phyloP scores from a whole-genome alignment of 1,140 invertebrate genomes.

The Ceratitis capitata region DNA sequence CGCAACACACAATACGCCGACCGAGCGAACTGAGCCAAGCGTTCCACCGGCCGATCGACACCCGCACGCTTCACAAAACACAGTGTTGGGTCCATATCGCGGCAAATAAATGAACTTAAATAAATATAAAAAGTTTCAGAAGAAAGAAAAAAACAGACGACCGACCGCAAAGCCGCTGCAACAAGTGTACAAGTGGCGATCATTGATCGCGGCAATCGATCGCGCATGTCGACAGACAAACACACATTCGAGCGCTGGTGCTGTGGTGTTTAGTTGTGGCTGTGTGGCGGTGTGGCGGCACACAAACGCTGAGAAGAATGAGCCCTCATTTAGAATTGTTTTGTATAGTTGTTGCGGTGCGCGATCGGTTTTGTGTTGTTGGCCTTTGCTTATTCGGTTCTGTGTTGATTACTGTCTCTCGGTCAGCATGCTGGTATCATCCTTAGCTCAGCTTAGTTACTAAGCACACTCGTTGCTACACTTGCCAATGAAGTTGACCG shows the following conservation, averaged over 20 bases:
- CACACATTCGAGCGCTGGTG: neutral
- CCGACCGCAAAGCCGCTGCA: slow-evolving; percentile 62
- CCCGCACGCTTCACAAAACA: neutral
- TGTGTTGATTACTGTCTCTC: neutral
- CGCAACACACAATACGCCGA: neutral
- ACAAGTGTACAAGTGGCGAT: slow-evolving; percentile 64
- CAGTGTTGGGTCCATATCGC: neutral
- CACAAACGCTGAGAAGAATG: slow-evolving; percentile 27
- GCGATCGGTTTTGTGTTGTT: slow-evolving; percentile 25
- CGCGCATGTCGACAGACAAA: neutral
- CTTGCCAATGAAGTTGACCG: neutral
- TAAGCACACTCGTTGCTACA: neutral
- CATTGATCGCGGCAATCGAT: slow-evolving; percentile 63
- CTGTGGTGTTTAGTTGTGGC: neutral
- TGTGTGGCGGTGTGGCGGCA: neutral
- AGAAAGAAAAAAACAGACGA: slow-evolving; percentile 13
- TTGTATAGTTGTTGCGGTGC: slow-evolving; percentile 12
- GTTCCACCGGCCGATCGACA: neutral
- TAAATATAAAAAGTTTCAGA: neutral
- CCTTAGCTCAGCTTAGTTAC: neutral
- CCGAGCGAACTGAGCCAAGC: neutral
- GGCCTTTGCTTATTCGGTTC: neutral
- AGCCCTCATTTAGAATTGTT: slow-evolving; percentile 37
- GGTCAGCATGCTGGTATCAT: neutral
- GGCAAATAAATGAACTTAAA: slow-evolving; percentile 14